Conservation (phyloP, 2,888 invertebrate species). For the Cryptophagus acutangulus region DNA sequence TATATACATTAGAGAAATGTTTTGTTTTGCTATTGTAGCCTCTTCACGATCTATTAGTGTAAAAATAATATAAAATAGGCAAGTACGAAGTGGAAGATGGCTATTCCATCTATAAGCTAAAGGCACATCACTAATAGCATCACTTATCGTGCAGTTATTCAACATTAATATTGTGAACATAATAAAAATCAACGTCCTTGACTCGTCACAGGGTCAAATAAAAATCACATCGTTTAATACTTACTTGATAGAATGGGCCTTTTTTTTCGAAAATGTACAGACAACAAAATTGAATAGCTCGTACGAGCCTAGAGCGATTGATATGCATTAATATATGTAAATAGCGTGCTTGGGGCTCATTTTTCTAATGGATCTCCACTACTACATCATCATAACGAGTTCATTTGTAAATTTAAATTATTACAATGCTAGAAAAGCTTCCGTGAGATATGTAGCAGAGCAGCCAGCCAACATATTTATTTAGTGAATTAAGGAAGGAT, state of each 20-base stretch:
- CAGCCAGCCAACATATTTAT: too few relatives aligned
- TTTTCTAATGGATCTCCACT: slow-evolving; percentile 2
- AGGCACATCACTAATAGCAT: slow-evolving; percentile 29
- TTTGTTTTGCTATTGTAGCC: neutral
- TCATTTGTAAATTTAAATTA: slow-evolving; percentile 15
- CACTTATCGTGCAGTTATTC: slow-evolving; percentile 30
- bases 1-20: neutral
- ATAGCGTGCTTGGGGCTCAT: slow-evolving; percentile 1
- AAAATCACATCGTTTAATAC: slow-evolving; percentile 10
- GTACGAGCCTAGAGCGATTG: slow-evolving; percentile 4
- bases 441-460: slow-evolving; percentile 8
- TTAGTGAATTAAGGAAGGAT: too few relatives aligned
- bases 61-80: slow-evolving; percentile 33
- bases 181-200: slow-evolving; percentile 24
- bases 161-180: slow-evolving; percentile 26
- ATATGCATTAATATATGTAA: slow-evolving; percentile 9
- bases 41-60: slow-evolving; percentile 18
- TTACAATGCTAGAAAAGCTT: slow-evolving; percentile 11
- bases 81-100: slow-evolving; percentile 29
- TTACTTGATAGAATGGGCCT: too few relatives aligned
- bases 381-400: slow-evolving; percentile 8
- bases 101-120: slow-evolving; percentile 24
- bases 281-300: slow-evolving; percentile 6
- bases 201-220: slow-evolving; percentile 24
- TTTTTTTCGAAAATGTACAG: slow-evolving; percentile 1